Percentiles rank a stretch among this genome's conserved stretches.
phyloP scores from a whole-genome alignment of 2,888 invertebrate species.

The Napeogenes inachia region DNA sequence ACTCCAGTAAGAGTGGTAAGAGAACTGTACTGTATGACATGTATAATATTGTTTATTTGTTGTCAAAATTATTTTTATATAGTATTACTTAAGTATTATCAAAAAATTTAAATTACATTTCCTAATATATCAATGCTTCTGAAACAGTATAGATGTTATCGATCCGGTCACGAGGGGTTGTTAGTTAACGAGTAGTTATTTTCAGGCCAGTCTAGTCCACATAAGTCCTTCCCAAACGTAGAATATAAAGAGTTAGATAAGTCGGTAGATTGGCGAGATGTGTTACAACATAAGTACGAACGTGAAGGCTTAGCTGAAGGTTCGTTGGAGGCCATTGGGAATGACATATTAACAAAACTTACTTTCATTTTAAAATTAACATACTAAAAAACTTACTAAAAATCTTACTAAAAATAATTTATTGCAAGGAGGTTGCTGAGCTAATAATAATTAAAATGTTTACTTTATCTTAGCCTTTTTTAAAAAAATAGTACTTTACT shows the following conservation, averaged over 20 bases:
- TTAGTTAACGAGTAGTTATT: conserved; percentile 48
- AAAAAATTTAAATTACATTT: no score
- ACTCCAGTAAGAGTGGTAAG: conserved; percentile 33
- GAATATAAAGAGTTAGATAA: conserved; percentile 73
- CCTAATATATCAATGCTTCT: neutral
- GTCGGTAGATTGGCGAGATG: conserved; percentile 71
- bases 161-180: neutral
- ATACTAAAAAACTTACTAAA: neutral
- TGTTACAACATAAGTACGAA: conserved; percentile 58
- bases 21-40: no score
- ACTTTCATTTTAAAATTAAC: conserved; percentile 8
- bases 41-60: neutral
- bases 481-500: neutral
- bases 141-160: neutral
- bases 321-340: conserved; percentile 62
- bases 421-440: no score
- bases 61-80: no score
- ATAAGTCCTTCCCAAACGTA: conserved; percentile 62
- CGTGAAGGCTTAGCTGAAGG: conserved; percentile 65
- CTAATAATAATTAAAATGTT: no score
- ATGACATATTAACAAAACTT: conserved; percentile 8
- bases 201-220: conserved; percentile 66
- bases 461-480: no score
- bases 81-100: no score
- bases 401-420: no score